Evolutionary conservation across 2,113 vertebrate genomes (phyloP).

Genomic region (Coryphaenoides rupestris): DNA sequence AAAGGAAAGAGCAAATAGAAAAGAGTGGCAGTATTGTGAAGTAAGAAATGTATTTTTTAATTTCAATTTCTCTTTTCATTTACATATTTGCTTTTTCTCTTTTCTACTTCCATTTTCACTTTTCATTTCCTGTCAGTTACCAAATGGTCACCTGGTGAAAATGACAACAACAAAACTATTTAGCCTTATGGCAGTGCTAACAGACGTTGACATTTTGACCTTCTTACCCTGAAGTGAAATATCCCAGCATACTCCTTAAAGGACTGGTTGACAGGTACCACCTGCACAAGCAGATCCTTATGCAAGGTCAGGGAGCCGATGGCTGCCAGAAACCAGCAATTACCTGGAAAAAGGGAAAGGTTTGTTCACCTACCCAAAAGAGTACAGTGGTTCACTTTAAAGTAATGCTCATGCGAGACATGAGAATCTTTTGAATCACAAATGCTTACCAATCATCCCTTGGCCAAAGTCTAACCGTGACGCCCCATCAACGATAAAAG

Average conservation of each 20-base stretch:
- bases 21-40: too few relatives aligned
- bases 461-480: conserved; percentile 48
- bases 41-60: too few relatives aligned
- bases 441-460: conserved; percentile 25
- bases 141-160: too few relatives aligned
- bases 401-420: not conserved
- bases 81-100: not conserved
- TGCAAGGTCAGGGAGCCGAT: conserved; percentile 36
- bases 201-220: too few relatives aligned
- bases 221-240: conserved; percentile 52
- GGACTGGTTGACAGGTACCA: conserved; percentile 40
- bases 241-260: conserved; percentile 43
- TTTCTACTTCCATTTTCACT: not conserved
- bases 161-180: too few relatives aligned
- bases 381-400: not conserved
- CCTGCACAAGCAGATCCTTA: conserved; percentile 24
- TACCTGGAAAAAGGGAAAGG: conserved; percentile 19
- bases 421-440: not conserved
- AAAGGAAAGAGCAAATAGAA: too few relatives aligned
- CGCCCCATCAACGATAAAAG: conserved; percentile 7
- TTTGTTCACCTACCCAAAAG: not conserved
- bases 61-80: too few relatives aligned
- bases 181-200: too few relatives aligned
- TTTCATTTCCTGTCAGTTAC: too few relatives aligned
- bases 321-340: conserved; percentile 53